Base-by-base conservation (phyloP, 2,888 invertebrate species). In the Parasteatoda lunata region DNA sequence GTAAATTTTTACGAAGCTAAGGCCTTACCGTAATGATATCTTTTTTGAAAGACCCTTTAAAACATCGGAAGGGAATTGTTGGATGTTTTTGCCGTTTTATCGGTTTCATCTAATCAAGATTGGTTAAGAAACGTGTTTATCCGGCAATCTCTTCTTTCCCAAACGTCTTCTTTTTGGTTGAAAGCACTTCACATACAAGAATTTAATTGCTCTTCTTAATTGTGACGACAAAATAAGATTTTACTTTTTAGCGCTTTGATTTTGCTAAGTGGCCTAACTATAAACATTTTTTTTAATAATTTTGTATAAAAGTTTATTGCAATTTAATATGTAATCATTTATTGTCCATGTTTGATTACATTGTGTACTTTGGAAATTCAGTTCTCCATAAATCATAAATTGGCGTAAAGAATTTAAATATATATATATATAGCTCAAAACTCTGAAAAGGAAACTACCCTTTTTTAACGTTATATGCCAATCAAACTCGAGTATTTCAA, bases 1-100 rank as follows among this genome's bases (percentile, higher is more conserved):
- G 82, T 87, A 81, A 87, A 87, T 87, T 87, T 87, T 87, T 82
- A 87, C 86, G 78, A 73, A 82, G 81, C 77, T 72, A 68, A 49
- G 81, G 86, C 59, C 76, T 80, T 80, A 77, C 54, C 80, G 85
- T 80, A 80, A 86, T 80, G 80, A 81, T 80, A 80, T 76, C 71
- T 76, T 65, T 80, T 52, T 72, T 85, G 70, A 85, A 79, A 86
- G 77, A 66, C 71, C 83, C 80, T 86, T 86, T 80, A 86, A 86
- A 86, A 77, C 80, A 75, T 79, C 69, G 79, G 70, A 71, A 49
- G 65, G 15, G 80, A 72, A 80, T 80, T 72, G 76, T 66, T 9
- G 72, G 76, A 8, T 85, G 79, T 86, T 86, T 86, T 86, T 86
- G 65, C 76, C 72, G 80, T 80, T 86, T 86, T 86, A 86, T 86